Base-by-base conservation (phyloP, 2,113 vertebrate genomes). In the Platysteira castanea region DNA sequence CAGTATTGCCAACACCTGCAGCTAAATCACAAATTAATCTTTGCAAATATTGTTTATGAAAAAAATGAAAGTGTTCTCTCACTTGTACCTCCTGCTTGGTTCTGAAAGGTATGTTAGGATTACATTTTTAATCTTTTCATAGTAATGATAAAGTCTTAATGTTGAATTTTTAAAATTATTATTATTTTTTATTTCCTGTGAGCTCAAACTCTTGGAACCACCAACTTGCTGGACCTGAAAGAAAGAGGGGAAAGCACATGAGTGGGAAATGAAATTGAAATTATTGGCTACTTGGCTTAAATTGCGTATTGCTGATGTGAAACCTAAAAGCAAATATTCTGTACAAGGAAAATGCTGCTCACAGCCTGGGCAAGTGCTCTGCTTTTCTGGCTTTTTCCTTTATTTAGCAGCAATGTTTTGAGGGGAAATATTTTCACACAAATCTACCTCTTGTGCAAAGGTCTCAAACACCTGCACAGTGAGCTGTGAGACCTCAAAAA, bases 391-490 rank as follows among this genome's bases (percentile, higher is more conserved):
- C 11, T 69, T 74, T 87, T 91, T 13, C 33, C 52, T 77, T 52
- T 24, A 63, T 86, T 80, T 60, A 59, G 37, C 42, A 57, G 23
- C 53, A 49, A 33, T 35, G 11, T 7, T 41, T 87, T 59, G 28
- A 76, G 50, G 27, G n/a, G 70, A 65, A 93, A 68, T 9, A 19
- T 60, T 84, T 86, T 47, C 46, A 33, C 41, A 67, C 52, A 46
- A 49, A 71, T 26, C n/a, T 52, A 6, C 19, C 42, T 71, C 30
- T 24, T 0, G 0, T 39, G 35, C 19, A 70, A 47, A 81, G 44
- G 13, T 4, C 21, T 24, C 16, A 33, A 33, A 37, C 42, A 63
- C 30, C 30, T 44, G 49, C 15, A 10, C 9, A 46, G 52, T 0
- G 16, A 76, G 31, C 42, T 77, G 33, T 11, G 42, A 67, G 77